Base-by-base conservation (phyloP, 2,888 invertebrate genomes). In the Auanema freiburgensis region DNA sequence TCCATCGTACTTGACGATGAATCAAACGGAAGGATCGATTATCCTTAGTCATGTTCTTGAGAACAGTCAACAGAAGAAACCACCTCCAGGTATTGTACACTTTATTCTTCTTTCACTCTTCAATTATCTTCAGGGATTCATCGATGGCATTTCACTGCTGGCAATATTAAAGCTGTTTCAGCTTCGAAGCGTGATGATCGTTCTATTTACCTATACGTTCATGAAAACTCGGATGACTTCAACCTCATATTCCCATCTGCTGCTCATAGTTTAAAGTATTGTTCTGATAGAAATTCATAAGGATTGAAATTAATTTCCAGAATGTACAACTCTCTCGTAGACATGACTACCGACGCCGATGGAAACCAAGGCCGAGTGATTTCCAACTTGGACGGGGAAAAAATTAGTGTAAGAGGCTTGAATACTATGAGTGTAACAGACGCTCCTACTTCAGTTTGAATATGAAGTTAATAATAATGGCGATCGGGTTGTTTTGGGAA, bases 201-300 rank as follows among this genome's bases (percentile, higher is more conserved):
- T 18, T 95, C 95, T 72, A 88, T 97, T 12, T 96, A 96, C 85
- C 88, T 99, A 0, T 99, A 98, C 85, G 97, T 98, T 42, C 92
- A 93, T 85, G 92, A 95, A 85, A 96, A 97, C 85, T 95, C 95
- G 0, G 95, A 96, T 83, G 96, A 97, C 86, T 98, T 98, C 87
- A 96, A 97, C 89, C 93, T 98, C 86, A 95, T 91, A 85, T 91
- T 98, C 79, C 94, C 98, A 1, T 95, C 96, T 1, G 89, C 90
- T 70, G 88, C 89, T 51, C 92, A 91, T 84, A 79, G 83, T 55
- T 64, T 66, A 40, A 72, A 79, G 77, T 74, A 43, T 57, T 67
- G 53, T 44, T 18, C 11, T 23, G 40, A 33, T 33, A 8, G 8
- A 8, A 33, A 3, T 33, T 33, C 33, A 5, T 33, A 33, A 33